Evolutionary conservation across 1,140 invertebrate genomes (phyloP).

Genomic region (Subanguina moxae): DNA sequence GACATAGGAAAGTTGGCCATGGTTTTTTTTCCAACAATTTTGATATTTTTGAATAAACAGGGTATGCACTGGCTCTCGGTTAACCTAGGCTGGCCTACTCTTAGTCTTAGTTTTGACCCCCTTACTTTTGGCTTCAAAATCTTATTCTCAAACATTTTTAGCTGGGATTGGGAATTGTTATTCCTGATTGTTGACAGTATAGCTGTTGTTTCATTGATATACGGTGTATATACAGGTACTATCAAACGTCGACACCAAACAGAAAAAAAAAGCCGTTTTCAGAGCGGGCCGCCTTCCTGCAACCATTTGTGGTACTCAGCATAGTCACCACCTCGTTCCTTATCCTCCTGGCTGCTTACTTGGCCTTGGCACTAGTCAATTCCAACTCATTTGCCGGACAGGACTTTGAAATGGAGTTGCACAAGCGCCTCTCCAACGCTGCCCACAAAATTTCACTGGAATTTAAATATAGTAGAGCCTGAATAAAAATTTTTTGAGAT

Average conservation of each 20-base stretch:
- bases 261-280: too few relatives aligned
- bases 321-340: constrained; percentile 43
- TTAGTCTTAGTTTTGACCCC: too few relatives aligned
- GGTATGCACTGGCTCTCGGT: too few relatives aligned
- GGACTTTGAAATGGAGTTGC: constrained; percentile 39
- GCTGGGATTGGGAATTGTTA: constrained; percentile 38
- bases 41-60: too few relatives aligned
- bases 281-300: constrained; percentile 33
- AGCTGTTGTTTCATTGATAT: constrained; percentile 29
- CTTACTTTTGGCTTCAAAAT: too few relatives aligned
- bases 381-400: constrained; percentile 40
- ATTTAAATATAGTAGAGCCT: constrained; percentile 37
- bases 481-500: too few relatives aligned
- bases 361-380: constrained; percentile 25
- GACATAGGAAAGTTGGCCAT: too few relatives aligned
- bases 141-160: too few relatives aligned
- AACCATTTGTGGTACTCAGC: constrained; percentile 43
- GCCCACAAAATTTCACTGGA: constrained; percentile 27
- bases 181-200: constrained; percentile 38
- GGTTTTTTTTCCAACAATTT: too few relatives aligned
- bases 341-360: constrained; percentile 31
- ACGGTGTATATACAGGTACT: constrained; percentile 17
- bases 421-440: constrained; percentile 37
- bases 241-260: too few relatives aligned
- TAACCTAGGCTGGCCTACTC: too few relatives aligned